A percentile compares a stretch with the other conserved stretches of the same genome.
phyloP scores from a whole-genome alignment of 2,888 invertebrate genomes.

The Diarsia brunnea region DNA sequence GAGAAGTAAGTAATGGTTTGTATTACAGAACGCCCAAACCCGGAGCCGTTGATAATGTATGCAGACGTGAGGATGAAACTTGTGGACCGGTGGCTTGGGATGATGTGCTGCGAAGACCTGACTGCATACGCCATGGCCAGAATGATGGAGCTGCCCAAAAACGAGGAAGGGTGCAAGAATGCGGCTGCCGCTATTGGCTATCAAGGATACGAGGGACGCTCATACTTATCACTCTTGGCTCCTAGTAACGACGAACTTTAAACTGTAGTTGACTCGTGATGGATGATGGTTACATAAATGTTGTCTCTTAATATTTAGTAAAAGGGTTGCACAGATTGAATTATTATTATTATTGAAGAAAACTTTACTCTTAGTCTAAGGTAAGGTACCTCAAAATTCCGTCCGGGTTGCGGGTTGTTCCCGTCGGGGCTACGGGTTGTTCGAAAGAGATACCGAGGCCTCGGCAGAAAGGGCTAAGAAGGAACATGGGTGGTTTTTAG shows the following conservation, averaged over 20 bases:
- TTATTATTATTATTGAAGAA: background rate
- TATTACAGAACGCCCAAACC: constrained; percentile 79
- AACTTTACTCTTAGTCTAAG: no score
- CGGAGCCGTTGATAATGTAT: constrained; percentile 76
- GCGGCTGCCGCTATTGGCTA: constrained; percentile 75
- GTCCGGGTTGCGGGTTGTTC: no score
- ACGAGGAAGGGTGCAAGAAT: constrained; percentile 74
- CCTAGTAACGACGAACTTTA: constrained; percentile 58
- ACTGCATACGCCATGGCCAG: constrained; percentile 79
- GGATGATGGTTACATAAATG: background rate
- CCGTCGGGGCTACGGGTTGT: no score
- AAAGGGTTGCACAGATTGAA: background rate
- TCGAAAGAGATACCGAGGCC: no score
- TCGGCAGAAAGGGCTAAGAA: no score
- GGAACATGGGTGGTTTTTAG: no score
- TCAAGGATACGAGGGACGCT: constrained; percentile 73
- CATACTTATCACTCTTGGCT: constrained; percentile 74
- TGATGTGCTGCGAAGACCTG: constrained; percentile 85
- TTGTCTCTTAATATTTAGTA: constrained; percentile 2
- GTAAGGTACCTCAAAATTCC: no score
- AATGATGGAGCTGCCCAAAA: constrained; percentile 75
- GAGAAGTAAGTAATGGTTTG: constrained; percentile 34
- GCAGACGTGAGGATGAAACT: constrained; percentile 83
- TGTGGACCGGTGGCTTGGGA: constrained; percentile 77
- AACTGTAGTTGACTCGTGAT: constrained; percentile 51